phyloP scores from a whole-genome alignment of 2,888 invertebrate genomes.

The Agapetus fuscipes region DNA sequence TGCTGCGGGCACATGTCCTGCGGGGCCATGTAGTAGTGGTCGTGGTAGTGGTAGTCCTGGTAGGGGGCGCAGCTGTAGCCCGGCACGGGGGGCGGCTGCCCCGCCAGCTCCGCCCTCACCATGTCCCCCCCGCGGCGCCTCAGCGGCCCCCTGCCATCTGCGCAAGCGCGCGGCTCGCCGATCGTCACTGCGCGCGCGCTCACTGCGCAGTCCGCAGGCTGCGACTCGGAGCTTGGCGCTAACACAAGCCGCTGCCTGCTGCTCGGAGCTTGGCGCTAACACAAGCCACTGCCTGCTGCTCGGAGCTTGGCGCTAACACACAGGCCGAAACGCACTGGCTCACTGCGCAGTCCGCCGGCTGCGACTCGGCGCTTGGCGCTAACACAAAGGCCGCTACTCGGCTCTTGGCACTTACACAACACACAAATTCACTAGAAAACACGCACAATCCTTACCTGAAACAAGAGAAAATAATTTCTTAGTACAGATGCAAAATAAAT shows the following conservation, averaged over 20 bases:
- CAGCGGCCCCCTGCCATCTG: neutral
- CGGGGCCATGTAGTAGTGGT: slow-evolving; percentile 44
- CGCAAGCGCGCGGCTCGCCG: neutral
- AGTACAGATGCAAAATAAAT: too few species aligned
- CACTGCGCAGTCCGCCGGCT: neutral
- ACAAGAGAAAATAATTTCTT: neutral
- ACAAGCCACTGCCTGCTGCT: neutral
- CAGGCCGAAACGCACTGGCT: neutral
- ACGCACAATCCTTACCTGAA: neutral
- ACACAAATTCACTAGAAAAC: slow-evolving; percentile 2
- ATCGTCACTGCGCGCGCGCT: neutral
- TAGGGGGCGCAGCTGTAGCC: slow-evolving; percentile 28
- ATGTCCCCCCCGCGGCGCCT: slow-evolving; percentile 11
- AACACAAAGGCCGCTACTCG: neutral
- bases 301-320: neutral
- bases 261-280: neutral
- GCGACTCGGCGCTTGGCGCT: neutral
- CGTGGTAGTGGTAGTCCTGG: slow-evolving; percentile 49
- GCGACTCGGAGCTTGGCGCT: neutral
- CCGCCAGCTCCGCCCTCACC: slow-evolving; percentile 20
- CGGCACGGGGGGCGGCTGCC: slow-evolving; percentile 27
- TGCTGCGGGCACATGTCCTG: slow-evolving; percentile 56
- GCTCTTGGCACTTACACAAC: neutral
- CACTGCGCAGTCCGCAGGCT: neutral
- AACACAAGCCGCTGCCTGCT: neutral